These are phyloP conservation scores for Chinchilla lanigera DNA, from an alignment of 2,113 vertebrate species.

Conservation along the genomic window DNA sequence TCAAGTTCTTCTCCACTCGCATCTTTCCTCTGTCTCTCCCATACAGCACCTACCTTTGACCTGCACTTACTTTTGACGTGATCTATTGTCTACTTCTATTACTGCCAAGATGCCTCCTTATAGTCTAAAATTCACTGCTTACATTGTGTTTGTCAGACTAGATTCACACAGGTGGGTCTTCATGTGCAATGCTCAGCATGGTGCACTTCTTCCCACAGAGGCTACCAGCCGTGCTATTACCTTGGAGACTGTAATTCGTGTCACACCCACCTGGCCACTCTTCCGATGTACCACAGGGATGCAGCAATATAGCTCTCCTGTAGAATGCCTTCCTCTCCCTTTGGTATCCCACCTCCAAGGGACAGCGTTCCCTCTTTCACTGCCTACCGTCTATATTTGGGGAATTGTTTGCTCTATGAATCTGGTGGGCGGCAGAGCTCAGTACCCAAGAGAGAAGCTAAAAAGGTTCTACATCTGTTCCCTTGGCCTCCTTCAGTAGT, in stretches of 20 bases:
- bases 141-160: not conserved
- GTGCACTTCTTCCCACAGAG: not conserved
- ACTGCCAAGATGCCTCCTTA: not conserved
- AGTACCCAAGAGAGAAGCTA: not conserved
- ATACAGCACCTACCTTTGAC: not conserved
- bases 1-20: not conserved
- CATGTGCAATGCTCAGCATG: not conserved
- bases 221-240: accelerated
- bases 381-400: not conserved
- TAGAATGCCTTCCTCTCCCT: not conserved
- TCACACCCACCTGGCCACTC: accelerated
- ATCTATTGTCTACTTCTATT: not conserved
- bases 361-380: not conserved
- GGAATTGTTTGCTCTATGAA: not conserved
- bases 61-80: not conserved
- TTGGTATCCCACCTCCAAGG: not conserved
- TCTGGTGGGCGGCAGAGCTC: not conserved
- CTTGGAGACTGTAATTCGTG: not conserved
- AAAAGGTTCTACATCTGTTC: not conserved
- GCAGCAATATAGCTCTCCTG: accelerated
- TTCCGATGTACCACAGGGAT: not conserved
- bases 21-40: not conserved
- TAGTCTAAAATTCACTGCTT: not conserved
- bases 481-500: not conserved
- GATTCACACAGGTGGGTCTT: not conserved